Conservation (phyloP, 2,797 vertebrate species). For the Delichon dasypus region DNA sequence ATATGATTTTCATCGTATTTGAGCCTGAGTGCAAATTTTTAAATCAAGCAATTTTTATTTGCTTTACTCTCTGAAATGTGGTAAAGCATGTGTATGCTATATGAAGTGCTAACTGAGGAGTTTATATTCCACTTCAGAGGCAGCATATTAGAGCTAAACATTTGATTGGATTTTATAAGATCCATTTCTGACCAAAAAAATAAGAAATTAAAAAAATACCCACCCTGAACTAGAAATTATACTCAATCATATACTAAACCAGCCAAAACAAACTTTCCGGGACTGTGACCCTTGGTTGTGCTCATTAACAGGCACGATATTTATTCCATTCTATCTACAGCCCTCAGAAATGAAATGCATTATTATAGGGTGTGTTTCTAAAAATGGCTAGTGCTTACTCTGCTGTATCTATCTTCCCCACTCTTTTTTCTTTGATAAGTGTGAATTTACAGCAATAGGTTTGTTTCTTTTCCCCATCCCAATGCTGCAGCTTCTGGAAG, state of each 20-base stretch:
- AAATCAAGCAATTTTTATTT: background rate
- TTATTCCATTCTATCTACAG: background rate
- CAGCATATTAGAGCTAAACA: background rate
- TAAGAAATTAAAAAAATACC: background rate
- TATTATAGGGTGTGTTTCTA: background rate
- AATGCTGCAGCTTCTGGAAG: background rate
- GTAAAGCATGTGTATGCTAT: background rate
- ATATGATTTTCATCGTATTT: background rate
- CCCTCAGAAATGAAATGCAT: background rate
- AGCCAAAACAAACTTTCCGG: background rate
- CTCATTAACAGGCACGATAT: background rate
- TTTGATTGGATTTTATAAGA: background rate
- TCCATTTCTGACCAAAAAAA: background rate
- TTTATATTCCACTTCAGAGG: constrained; percentile 8
- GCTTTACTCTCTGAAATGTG: background rate
- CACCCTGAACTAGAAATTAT: background rate
- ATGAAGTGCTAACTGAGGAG: background rate
- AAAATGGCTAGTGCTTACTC: background rate
- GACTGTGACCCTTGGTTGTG: background rate
- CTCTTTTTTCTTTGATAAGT: background rate
- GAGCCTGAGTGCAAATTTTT: background rate
- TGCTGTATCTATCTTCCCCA: background rate
- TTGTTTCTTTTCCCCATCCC: background rate
- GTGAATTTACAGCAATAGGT: background rate
- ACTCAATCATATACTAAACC: background rate